A percentile compares a stretch with the other conserved stretches of the same genome.
These are phyloP conservation scores for Magallana gigas DNA, from an alignment of 1,140 invertebrate species.

Conservation along the genomic window DNA sequence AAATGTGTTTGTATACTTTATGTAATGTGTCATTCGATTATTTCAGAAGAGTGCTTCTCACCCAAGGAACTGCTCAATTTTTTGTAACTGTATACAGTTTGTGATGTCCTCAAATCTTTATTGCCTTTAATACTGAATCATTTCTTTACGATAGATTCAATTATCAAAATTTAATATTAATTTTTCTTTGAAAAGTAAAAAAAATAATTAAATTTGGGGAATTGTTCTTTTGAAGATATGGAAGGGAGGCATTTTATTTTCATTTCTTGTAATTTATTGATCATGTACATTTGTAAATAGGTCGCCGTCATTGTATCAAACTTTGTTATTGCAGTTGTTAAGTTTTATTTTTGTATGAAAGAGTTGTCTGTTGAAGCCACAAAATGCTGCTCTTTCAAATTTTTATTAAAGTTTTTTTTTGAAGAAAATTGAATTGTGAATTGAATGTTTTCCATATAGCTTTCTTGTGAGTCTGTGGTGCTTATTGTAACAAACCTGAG, in stretches of 20 bases:
- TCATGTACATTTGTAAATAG: slow-evolving; percentile 25
- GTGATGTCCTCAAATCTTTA: not conserved
- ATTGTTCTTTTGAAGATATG: not conserved
- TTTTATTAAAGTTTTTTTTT: not conserved
- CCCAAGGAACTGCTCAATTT: slow-evolving; percentile 26
- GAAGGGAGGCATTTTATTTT: slow-evolving; percentile 10
- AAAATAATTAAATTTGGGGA: too few species aligned
- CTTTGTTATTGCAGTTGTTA: slow-evolving; percentile 34
- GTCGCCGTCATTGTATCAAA: slow-evolving; percentile 16
- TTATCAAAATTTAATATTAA: too few species aligned
- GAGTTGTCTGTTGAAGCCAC: not conserved
- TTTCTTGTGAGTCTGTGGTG: not conserved
- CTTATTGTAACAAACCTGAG: not conserved
- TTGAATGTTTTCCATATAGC: not conserved
- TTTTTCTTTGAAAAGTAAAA: too few species aligned
- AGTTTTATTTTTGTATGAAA: slow-evolving; percentile 17
- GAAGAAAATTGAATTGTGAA: not conserved
- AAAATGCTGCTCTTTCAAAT: not conserved
- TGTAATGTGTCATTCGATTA: not conserved
- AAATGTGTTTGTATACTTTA: not conserved
- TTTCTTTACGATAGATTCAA: too few species aligned
- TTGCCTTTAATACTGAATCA: not conserved
- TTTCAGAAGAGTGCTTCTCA: not conserved
- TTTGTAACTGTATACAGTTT: not conserved
- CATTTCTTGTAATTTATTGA: slow-evolving; percentile 22